Conservation (phyloP, 2,888 invertebrate species). For the Apantesis nais region DNA sequence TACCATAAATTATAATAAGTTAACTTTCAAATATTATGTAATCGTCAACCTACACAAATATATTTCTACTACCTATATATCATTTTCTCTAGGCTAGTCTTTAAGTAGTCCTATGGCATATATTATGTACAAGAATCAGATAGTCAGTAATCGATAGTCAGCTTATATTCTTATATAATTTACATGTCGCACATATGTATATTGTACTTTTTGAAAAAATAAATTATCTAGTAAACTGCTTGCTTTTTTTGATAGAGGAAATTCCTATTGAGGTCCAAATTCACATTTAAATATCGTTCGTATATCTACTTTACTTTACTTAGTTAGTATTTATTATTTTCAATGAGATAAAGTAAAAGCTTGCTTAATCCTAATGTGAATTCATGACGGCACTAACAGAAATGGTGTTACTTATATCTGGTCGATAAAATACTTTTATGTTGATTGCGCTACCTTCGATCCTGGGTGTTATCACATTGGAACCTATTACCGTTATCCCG, state of each 20-base stretch:
- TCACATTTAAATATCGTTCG: background rate
- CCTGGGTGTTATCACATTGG: constrained; percentile 19
- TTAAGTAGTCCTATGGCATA: constrained; percentile 2
- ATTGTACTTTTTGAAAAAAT: background rate
- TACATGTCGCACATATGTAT: background rate
- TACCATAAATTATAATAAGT: background rate
- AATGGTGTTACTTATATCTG: constrained; percentile 1
- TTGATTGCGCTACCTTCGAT: constrained; percentile 16
- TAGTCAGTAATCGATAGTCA: constrained; percentile 1
- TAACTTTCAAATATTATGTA: background rate
- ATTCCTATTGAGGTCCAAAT: background rate
- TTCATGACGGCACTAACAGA: background rate
- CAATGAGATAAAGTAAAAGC: background rate
- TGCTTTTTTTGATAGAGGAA: background rate
- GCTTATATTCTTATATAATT: background rate
- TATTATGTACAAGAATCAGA: constrained; percentile 3
- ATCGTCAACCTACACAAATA: background rate
- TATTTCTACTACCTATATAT: background rate
- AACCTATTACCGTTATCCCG: constrained; percentile 18
- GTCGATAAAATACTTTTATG: constrained; percentile 12
- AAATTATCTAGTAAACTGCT: background rate
- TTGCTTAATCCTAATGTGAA: background rate
- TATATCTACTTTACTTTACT: background rate
- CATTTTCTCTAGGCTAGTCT: background rate
- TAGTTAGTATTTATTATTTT: background rate